Conservation (phyloP, 2,888 invertebrate species). For the Pherbina coryleti region DNA sequence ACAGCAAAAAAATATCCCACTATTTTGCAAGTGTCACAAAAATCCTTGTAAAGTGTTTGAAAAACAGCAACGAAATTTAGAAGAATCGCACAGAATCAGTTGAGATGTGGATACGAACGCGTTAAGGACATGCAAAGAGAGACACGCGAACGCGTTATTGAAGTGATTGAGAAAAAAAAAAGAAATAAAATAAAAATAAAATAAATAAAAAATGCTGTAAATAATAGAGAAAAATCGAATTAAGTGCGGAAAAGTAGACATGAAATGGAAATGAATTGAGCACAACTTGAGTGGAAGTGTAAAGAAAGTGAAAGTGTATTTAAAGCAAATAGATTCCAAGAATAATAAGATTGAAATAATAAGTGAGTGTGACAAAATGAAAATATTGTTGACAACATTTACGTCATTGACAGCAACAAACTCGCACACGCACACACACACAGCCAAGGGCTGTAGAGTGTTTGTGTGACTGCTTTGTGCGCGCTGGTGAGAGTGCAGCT, state of each 20-base stretch:
- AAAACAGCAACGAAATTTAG: conserved; percentile 11
- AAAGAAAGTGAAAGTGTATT: neutral
- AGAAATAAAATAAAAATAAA: neutral
- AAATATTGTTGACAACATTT: conserved; percentile 15
- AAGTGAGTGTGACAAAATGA: neutral
- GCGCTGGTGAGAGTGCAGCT: neutral
- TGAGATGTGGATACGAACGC: conserved; percentile 53
- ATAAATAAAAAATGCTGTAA: neutral
- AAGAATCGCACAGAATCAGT: conserved; percentile 49
- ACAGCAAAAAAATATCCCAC: conserved; percentile 24
- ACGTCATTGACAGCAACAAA: conserved; percentile 12
- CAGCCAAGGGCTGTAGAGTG: neutral
- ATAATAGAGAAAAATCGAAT: neutral
- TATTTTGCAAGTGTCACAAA: conserved; percentile 16
- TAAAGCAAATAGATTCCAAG: neutral
- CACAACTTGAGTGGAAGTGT: no score
- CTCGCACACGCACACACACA: neutral
- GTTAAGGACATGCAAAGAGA: conserved; percentile 41
- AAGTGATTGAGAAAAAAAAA: neutral
- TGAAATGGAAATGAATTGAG: neutral
- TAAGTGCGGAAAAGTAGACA: neutral
- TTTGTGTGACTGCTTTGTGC: neutral
- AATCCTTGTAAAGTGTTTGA: neutral
- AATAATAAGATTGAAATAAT: neutral
- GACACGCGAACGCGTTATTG: conserved; percentile 36